phyloP scores from a whole-genome alignment of 2,888 invertebrate species.

The Embidobia sp. region DNA sequence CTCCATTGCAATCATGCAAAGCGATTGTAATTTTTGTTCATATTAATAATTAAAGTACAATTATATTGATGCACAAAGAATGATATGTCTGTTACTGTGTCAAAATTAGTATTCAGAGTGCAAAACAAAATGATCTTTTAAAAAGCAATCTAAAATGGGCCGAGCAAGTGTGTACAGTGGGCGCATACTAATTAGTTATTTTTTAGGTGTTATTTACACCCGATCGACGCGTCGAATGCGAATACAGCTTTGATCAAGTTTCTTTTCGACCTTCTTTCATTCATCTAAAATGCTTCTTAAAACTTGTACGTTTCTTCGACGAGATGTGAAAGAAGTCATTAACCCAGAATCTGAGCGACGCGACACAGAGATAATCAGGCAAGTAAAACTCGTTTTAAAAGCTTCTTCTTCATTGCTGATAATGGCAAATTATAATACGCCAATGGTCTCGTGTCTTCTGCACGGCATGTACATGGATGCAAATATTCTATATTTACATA shows the following conservation, averaged over 20 bases:
- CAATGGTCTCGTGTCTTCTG: conserved; percentile 33
- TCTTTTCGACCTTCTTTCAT: conserved; percentile 41
- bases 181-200: conserved; percentile 61
- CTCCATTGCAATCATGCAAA: no score
- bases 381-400: conserved; percentile 58
- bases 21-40: no score
- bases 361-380: conserved; percentile 54
- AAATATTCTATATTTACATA: conserved; percentile 59
- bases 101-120: conserved; percentile 58
- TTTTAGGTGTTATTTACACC: conserved; percentile 22
- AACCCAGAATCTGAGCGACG: conserved; percentile 57
- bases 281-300: conserved; percentile 30
- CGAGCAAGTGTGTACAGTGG: conserved; percentile 54
- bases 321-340: conserved; percentile 59
- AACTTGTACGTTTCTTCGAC: conserved; percentile 20
- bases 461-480: conserved; percentile 31
- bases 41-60: no score
- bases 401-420: conserved; percentile 47
- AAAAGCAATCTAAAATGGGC: conserved; percentile 65
- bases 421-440: conserved; percentile 48
- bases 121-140: conserved; percentile 48
- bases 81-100: conserved; percentile 65
- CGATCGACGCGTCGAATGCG: conserved; percentile 11
- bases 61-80: conserved; percentile 33
- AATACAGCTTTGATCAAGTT: conserved; percentile 24